These are phyloP conservation scores for Bombus difficillimus DNA, from an alignment of 1,140 invertebrate genomes.

Conservation along the genomic window DNA sequence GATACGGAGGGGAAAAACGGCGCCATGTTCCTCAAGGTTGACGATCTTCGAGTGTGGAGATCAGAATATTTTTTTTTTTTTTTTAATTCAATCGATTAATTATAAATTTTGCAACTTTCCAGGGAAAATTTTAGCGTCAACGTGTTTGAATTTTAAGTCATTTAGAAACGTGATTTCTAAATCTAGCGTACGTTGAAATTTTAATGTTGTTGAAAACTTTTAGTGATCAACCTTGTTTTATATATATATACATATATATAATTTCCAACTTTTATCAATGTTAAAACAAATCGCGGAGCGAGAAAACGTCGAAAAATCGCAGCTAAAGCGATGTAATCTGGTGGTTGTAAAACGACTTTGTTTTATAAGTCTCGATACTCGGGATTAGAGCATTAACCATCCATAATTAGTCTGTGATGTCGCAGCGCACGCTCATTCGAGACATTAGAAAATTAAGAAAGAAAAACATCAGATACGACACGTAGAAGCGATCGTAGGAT, in stretches of 20 bases:
- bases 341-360: neutral
- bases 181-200: no score
- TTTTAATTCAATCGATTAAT: no score
- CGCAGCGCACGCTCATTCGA: slow-evolving; percentile 69
- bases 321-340: neutral
- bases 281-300: neutral
- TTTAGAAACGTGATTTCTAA: no score
- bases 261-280: no score
- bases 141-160: no score
- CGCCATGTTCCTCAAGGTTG: neutral
- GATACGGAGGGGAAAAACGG: neutral
- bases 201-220: no score
- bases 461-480: slow-evolving; percentile 11
- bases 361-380: neutral
- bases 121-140: no score
- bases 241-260: no score
- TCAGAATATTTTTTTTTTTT: no score
- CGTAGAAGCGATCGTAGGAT: slow-evolving; percentile 36
- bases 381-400: slow-evolving; percentile 60
- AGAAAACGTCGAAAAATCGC: neutral
- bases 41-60: neutral
- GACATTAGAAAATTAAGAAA: neutral
- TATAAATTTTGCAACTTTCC: no score
- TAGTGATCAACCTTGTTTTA: no score
- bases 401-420: slow-evolving; percentile 72